phyloP scores from a whole-genome alignment of 2,113 vertebrate species.

The Hyla sarda region DNA sequence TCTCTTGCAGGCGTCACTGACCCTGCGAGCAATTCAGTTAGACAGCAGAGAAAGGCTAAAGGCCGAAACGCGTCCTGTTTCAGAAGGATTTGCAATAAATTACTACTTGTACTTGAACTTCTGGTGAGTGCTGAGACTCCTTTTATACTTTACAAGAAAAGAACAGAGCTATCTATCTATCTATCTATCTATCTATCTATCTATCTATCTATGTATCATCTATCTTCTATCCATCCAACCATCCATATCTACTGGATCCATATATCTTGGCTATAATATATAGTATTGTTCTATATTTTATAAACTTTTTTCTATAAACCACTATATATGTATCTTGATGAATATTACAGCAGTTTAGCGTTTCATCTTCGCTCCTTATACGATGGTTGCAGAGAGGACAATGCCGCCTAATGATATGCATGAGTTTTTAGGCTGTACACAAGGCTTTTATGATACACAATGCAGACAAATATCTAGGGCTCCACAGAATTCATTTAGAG shows the following conservation, averaged over 20 bases:
- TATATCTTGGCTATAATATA: neutral
- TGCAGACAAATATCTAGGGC: constrained; percentile 72
- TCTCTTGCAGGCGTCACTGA: too few relatives aligned
- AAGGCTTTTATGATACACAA: constrained; percentile 72
- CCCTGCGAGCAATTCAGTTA: too few relatives aligned
- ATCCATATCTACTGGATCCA: neutral
- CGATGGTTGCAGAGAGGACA: neutral
- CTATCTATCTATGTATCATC: neutral
- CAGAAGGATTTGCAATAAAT: too few relatives aligned
- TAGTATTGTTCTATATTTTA: neutral
- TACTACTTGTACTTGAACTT: too few relatives aligned
- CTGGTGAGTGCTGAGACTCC: too few relatives aligned
- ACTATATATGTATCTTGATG: neutral
- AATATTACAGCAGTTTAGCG: neutral
- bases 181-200: neutral
- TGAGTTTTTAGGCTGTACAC: constrained; percentile 69
- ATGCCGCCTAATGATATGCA: constrained; percentile 51
- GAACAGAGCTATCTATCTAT: too few relatives aligned
- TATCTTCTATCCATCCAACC: neutral
- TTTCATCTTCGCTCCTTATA: neutral
- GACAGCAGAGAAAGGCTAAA: too few relatives aligned
- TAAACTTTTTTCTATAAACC: neutral
- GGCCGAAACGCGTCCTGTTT: too few relatives aligned
- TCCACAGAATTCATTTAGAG: constrained; percentile 78
- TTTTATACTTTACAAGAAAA: too few relatives aligned